Evolutionary conservation across 2,888 invertebrate species (phyloP).

Genomic region (Mimumesa dahlbomi): DNA sequence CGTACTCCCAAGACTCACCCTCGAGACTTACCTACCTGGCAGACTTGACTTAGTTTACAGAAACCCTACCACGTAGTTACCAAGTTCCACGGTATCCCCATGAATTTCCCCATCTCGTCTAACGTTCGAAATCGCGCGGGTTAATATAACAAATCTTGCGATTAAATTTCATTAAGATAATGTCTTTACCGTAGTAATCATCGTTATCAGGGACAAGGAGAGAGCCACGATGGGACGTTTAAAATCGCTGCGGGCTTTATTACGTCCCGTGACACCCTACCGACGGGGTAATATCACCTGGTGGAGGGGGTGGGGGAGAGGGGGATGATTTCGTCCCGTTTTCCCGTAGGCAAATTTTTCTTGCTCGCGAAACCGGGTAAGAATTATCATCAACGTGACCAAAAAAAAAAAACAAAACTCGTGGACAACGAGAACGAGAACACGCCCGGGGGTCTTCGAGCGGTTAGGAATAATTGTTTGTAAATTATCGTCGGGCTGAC

Average conservation of each 20-base stretch:
- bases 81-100: neutral
- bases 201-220: conserved; percentile 52
- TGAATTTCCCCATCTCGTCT: neutral
- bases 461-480: conserved; percentile 52
- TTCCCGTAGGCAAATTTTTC: conserved; percentile 21
- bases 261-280: conserved; percentile 32
- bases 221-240: conserved; percentile 36
- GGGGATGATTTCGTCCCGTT: conserved; percentile 14
- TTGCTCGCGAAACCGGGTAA: conserved; percentile 7
- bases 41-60: too few relatives aligned
- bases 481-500: conserved; percentile 48
- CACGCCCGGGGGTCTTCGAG: conserved; percentile 18
- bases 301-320: too few relatives aligned
- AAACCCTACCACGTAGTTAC: neutral
- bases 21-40: too few relatives aligned
- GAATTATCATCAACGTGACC: conserved; percentile 13
- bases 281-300: conserved; percentile 20
- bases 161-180: conserved; percentile 62
- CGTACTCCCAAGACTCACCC: too few relatives aligned
- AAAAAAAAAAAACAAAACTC: conserved; percentile 28
- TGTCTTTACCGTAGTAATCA: conserved; percentile 42
- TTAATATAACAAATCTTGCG: conserved; percentile 47
- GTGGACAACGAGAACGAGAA: conserved; percentile 18
- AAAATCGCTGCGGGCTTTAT: conserved; percentile 48
- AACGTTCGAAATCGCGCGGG: neutral